Evolutionary conservation across 2,113 vertebrate species (phyloP).

Genomic region (Spea multiplicata): DNA sequence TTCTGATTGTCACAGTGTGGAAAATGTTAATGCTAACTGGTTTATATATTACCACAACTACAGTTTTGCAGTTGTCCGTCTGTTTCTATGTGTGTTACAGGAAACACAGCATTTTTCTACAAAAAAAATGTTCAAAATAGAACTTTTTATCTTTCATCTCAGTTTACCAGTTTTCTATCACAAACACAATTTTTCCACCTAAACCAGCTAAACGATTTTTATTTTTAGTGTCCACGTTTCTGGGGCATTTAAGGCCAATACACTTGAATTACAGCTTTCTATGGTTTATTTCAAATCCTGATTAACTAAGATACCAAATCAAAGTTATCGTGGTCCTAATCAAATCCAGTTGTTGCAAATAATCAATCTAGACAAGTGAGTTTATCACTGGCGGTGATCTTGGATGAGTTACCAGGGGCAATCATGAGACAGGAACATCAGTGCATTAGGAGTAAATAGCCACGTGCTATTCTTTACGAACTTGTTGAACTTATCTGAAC

Average conservation of each 20-base stretch:
- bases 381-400: slow-evolving; percentile 25
- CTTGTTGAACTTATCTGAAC: slow-evolving; percentile 37
- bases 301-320: slow-evolving; percentile 31
- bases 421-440: slow-evolving; percentile 23
- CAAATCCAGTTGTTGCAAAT: slow-evolving; percentile 29
- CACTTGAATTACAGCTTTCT: slow-evolving; percentile 19
- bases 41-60: too few relatives aligned
- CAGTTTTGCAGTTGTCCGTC: too few relatives aligned
- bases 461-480: slow-evolving; percentile 10
- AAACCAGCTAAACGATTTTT: neutral
- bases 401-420: slow-evolving; percentile 26
- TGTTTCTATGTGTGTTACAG: too few relatives aligned
- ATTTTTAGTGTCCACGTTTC: neutral
- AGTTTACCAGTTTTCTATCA: neutral
- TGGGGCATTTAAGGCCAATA: slow-evolving; percentile 27
- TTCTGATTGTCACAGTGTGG: too few relatives aligned
- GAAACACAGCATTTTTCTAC: neutral
- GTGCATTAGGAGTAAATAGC: neutral
- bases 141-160: neutral
- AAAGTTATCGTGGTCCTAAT: slow-evolving; percentile 27
- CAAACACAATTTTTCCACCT: neutral
- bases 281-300: slow-evolving; percentile 31
- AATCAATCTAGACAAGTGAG: slow-evolving; percentile 13
- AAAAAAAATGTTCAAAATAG: neutral
- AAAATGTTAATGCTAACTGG: too few relatives aligned